A percentile compares a stretch with the other conserved stretches of the same genome.
phyloP scores from a whole-genome alignment of 2,888 invertebrate species.

The Stenotaenia linearis region DNA sequence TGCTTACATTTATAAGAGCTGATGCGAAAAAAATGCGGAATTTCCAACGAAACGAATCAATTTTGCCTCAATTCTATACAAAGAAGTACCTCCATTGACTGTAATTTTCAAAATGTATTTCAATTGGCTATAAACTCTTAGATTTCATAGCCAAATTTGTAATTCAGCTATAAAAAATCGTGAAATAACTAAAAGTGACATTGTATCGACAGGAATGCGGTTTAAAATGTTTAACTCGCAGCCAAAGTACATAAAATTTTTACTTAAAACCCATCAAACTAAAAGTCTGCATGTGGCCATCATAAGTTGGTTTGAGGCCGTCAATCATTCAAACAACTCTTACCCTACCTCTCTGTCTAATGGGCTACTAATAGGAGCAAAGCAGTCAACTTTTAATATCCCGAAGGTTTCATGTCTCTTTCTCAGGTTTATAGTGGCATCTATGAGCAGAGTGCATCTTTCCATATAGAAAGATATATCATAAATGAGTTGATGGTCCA shows the following conservation, averaged over 20 bases:
- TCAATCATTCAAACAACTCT: constrained; percentile 12
- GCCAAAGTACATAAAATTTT: neutral
- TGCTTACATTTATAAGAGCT: constrained; percentile 1
- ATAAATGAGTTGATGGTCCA: constrained; percentile 26
- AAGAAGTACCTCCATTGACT: neutral
- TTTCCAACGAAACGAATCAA: constrained; percentile 2
- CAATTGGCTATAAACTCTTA: neutral
- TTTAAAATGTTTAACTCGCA: neutral
- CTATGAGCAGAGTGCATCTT: constrained; percentile 16
- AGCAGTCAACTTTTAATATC: constrained; percentile 23
- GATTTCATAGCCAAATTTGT: neutral
- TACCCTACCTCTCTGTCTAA: neutral
- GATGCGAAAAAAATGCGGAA: neutral
- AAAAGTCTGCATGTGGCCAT: neutral
- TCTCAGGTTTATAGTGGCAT: constrained; percentile 12
- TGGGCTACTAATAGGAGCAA: constrained; percentile 17
- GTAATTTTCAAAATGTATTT: neutral
- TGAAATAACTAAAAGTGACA: neutral
- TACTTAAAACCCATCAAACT: constrained; percentile 16
- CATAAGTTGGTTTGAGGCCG: neutral
- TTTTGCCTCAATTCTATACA: neutral
- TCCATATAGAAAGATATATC: neutral
- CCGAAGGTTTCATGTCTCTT: constrained; percentile 18
- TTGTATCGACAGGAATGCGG: neutral
- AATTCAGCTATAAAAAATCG: neutral